A percentile compares a stretch with the other conserved stretches of the same genome.
Conservation (phyloP, 2,797 vertebrate genomes). For the Falco novaeseelandiae region DNA sequence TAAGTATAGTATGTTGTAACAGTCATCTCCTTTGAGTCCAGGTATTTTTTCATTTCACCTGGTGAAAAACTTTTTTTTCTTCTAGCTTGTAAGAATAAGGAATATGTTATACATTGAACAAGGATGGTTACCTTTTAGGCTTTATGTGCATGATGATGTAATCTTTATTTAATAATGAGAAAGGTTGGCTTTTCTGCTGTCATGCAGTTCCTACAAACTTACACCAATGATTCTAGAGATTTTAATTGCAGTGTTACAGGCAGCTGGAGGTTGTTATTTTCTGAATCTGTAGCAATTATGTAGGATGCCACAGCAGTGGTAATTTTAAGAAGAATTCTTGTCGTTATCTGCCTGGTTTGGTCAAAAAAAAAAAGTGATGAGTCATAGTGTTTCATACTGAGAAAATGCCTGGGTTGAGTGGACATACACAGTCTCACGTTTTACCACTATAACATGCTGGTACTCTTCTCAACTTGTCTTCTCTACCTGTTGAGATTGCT, state of each 20-base stretch:
- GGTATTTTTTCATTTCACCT: neutral
- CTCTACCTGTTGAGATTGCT: neutral
- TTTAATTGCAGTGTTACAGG: neutral
- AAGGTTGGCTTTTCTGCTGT: neutral
- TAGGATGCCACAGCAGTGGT: neutral
- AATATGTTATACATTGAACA: neutral
- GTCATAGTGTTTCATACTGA: neutral
- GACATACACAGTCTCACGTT: neutral
- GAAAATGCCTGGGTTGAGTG: neutral
- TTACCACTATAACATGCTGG: neutral
- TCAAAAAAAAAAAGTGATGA: neutral
- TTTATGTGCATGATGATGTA: neutral
- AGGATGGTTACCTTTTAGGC: neutral
- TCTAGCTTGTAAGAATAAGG: neutral
- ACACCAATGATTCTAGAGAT: neutral
- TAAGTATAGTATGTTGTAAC: neutral
- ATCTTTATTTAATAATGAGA: neutral
- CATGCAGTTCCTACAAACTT: neutral
- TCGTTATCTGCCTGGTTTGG: neutral
- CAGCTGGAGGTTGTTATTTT: neutral
- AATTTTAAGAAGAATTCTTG: constrained; percentile 20
- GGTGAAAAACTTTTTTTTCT: constrained; percentile 33
- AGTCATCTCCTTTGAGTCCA: neutral
- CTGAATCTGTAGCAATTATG: neutral
- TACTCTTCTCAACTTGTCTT: neutral